Evolutionary conservation across 2,888 invertebrate species (phyloP), one percentile per base, ranked within the genome.

Genomic region (Sycophila texana): DNA sequence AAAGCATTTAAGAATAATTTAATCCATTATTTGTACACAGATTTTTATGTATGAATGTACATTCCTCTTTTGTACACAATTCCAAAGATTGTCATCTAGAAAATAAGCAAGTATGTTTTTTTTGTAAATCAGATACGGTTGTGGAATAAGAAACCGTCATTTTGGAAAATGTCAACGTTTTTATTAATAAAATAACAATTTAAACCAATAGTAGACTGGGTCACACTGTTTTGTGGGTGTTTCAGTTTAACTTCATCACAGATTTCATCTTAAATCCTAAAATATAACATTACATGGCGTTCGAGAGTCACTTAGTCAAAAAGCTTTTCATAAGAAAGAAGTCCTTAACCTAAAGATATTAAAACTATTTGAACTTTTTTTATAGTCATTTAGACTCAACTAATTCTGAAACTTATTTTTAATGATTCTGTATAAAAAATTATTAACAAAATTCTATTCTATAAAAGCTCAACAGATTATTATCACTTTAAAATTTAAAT

Each of bases 121-220:
- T 66, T 73, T 73, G 26, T 63, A 53, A 18, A 68, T 79, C 51
- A 14, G 14, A 61, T 16, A 20, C 20, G 63, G 39, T 82, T 73
- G 55, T 66, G 20, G 78, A 83, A 79, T 80, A 83, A 80, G 49
- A 47, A 61, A 74, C 39, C 75, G 39, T 77, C 74, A 76, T 81
- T 85, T 85, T 86, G 80, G 88, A 89, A 89, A 89, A 88, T 88
- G 88, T 87, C 85, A 88, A 89, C 86, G 82, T 85, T 88, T 84
- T 88, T 88, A 87, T 88, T 88, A 86, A 89, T 88, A 88, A 88
- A 88, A 88, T 88, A 88, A 88, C 86, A 83, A 87, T 87, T 86
- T 84, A 84, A 88, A 86, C 86, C 85, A 86, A 87, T 86, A 84
- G 87, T 84, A 85, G 84, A 85, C 85, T 86, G 86, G 76, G 83